These are phyloP conservation scores for Solenopsis fugax DNA, from an alignment of 1,140 invertebrate genomes.

Conservation along the genomic window DNA sequence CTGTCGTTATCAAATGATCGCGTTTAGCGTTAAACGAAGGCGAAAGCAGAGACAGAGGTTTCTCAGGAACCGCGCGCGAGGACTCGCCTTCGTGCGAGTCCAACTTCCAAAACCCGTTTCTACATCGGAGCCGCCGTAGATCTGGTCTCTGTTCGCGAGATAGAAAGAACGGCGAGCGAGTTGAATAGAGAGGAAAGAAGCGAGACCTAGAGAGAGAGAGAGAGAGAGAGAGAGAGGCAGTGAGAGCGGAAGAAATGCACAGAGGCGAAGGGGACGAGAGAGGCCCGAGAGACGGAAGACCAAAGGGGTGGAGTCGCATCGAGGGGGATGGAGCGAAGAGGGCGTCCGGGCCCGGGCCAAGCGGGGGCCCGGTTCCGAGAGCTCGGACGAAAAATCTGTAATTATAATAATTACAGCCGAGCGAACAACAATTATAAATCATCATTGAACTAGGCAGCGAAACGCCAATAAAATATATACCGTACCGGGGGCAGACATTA, in stretches of 20 bases:
- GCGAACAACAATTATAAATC: conserved; percentile 84
- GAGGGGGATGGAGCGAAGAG: conserved; percentile 71
- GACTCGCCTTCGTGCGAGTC: conserved; percentile 65
- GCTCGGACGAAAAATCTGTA: conserved; percentile 81
- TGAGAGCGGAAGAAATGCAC: conserved; percentile 67
- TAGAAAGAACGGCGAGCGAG: conserved; percentile 73
- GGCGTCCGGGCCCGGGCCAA: conserved; percentile 78
- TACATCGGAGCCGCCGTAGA: conserved; percentile 73
- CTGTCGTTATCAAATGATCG: not conserved
- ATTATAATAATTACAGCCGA: conserved; percentile 84
- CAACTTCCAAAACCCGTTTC: conserved; percentile 81
- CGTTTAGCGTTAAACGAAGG: conserved; percentile 3
- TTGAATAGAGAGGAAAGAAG: conserved; percentile 69
- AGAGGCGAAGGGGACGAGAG: conserved; percentile 20
- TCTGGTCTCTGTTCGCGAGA: conserved; percentile 56
- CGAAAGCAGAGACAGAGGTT: conserved; percentile 58
- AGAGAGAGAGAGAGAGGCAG: conserved; percentile 66
- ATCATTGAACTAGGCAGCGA: conserved; percentile 84
- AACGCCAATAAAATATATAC: conserved; percentile 79
- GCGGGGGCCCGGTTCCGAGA: conserved; percentile 74
- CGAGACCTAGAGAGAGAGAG: conserved; percentile 68
- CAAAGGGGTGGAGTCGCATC: conserved; percentile 75
- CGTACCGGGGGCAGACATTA: conserved; percentile 63
- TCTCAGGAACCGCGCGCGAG: conserved; percentile 61
- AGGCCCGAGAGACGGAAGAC: conserved; percentile 74